phyloP scores from a whole-genome alignment of 1,140 invertebrate genomes.

The Neodiprion fabricii region DNA sequence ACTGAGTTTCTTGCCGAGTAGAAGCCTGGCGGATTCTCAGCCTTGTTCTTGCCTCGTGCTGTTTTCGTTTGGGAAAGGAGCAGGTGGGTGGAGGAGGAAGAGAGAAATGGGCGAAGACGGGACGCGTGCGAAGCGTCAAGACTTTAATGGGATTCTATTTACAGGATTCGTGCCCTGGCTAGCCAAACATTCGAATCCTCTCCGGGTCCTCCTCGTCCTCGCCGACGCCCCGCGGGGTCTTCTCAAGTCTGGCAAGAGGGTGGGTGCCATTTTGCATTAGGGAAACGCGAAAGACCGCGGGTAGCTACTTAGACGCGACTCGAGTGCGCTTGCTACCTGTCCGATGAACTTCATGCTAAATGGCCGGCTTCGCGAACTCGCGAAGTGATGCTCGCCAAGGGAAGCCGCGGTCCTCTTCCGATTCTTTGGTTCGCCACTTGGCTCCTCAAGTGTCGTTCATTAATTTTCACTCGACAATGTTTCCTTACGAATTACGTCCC shows the following conservation, averaged over 20 bases:
- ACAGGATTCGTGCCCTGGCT: conserved; percentile 54
- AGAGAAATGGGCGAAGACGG: neutral
- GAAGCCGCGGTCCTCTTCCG: too few relatives aligned
- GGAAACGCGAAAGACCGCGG: conserved; percentile 23
- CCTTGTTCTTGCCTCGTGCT: neutral
- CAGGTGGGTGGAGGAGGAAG: conserved; percentile 20
- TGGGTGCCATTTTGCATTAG: conserved; percentile 38
- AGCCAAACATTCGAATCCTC: conserved; percentile 46
- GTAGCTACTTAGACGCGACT: neutral
- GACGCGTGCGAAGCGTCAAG: conserved; percentile 35
- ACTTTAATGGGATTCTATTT: conserved; percentile 60
- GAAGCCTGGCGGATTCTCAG: too few relatives aligned
- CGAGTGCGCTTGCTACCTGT: neutral
- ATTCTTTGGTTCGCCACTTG: too few relatives aligned
- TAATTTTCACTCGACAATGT: neutral
- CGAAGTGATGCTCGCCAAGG: neutral
- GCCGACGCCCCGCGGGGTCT: conserved; percentile 5
- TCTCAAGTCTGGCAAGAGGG: conserved; percentile 28
- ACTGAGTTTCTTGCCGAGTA: too few relatives aligned
- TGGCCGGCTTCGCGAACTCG: neutral
- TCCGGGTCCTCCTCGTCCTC: conserved; percentile 20
- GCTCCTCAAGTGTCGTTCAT: neutral
- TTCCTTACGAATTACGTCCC: neutral
- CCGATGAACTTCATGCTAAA: neutral
- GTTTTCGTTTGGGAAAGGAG: neutral